phyloP scores from a whole-genome alignment of 30 jellyfish, hydroid and myxozoan genomes.

The Turritopsis rubra region DNA sequence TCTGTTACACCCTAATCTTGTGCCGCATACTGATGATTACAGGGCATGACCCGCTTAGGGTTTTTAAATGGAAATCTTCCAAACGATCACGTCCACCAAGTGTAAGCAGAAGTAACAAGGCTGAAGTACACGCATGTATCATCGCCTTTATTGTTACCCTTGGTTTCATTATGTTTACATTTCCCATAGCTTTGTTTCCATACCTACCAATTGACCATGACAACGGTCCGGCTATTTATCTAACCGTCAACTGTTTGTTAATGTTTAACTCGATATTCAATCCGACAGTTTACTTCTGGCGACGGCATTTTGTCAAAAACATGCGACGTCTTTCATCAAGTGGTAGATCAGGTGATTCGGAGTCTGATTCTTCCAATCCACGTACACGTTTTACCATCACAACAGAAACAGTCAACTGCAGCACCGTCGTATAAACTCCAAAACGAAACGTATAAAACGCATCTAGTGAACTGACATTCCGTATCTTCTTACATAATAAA shows the following conservation, averaged over 20 bases:
- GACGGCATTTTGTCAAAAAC: slow-evolving; percentile 1
- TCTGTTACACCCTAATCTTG: neutral
- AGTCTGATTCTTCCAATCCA: neutral
- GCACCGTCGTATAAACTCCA: neutral
- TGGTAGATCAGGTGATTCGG: neutral
- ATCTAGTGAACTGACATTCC: too few species aligned
- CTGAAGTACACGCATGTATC: slow-evolving; percentile 2
- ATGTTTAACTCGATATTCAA: slow-evolving; percentile 9
- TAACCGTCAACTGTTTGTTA: neutral
- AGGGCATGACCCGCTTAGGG: neutral
- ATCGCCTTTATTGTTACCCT: neutral
- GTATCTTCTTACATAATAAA: too few species aligned
- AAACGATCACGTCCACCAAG: neutral
- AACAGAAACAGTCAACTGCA: neutral
- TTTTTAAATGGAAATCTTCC: neutral
- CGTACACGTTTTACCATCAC: neutral
- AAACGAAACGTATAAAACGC: too few species aligned
- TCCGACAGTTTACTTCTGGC: slow-evolving; percentile 10
- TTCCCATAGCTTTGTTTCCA: slow-evolving; percentile 1
- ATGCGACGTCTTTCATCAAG: neutral
- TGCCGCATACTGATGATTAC: neutral
- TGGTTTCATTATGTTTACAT: neutral
- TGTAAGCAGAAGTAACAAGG: neutral
- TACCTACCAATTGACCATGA: neutral
- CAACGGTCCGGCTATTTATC: neutral